A percentile compares a stretch with the other conserved stretches of the same genome.
Conservation (phyloP, 2,113 vertebrate species). For the Mus pahari region DNA sequence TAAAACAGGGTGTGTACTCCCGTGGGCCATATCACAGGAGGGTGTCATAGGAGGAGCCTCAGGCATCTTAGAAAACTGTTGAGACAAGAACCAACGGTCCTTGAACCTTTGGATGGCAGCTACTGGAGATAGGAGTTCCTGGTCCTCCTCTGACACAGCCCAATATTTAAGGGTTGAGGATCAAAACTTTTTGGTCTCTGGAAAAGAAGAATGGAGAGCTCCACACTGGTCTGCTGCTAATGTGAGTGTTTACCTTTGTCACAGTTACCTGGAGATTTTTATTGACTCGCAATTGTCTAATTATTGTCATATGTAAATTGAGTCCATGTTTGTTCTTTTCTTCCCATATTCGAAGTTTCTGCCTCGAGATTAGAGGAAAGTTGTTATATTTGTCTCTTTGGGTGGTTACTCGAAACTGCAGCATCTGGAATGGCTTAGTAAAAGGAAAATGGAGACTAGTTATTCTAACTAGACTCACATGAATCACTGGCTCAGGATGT, state of each 20-base stretch:
- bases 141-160: not conserved
- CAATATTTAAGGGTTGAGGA: not conserved
- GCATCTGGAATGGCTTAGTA: not conserved
- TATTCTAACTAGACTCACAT: constrained; percentile 10
- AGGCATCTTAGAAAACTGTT: constrained; percentile 58
- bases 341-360: constrained; percentile 39
- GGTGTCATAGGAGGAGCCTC: constrained; percentile 59
- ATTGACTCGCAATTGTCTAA: not conserved
- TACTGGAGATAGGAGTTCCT: not conserved
- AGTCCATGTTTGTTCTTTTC: constrained; percentile 46
- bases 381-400: not conserved
- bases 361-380: constrained; percentile 14
- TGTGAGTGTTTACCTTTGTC: constrained; percentile 74
- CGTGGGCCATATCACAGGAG: not conserved
- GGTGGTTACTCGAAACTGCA: not conserved
- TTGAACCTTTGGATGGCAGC: not conserved
- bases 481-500: not conserved
- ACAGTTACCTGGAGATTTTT: constrained; percentile 32
- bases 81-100: not conserved
- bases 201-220: constrained; percentile 46
- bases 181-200: not conserved
- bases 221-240: not conserved
- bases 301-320: not conserved
- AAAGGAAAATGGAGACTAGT: constrained; percentile 8
- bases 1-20: constrained; percentile 69